Conservation (phyloP, 2,113 vertebrate species). For the Caranx melampygus region DNA sequence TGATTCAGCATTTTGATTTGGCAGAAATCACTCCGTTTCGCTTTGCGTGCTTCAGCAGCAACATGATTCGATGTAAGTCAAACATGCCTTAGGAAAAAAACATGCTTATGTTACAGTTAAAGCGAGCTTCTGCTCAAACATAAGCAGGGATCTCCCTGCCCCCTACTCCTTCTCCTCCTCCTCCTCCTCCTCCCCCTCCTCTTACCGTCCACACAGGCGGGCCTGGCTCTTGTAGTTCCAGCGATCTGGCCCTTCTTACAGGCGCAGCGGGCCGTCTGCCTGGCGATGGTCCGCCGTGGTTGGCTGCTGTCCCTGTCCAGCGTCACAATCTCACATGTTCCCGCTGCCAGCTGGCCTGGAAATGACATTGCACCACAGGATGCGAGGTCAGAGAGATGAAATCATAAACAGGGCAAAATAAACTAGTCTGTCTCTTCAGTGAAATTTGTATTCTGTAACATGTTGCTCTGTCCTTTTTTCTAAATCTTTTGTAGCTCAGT, state of each 20-base stretch:
- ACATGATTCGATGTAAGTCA: conserved; percentile 7
- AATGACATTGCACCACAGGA: conserved; percentile 78
- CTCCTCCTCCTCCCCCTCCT: conserved; percentile 16
- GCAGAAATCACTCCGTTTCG: conserved; percentile 25
- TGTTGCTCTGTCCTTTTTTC: conserved; percentile 4
- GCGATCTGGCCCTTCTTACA: conserved; percentile 99
- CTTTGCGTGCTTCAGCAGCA: background rate
- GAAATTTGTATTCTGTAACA: conserved; percentile 10
- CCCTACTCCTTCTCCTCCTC: conserved; percentile 55
- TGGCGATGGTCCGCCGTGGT: conserved; percentile 96
- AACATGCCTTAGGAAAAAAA: conserved; percentile 30
- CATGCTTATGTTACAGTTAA: conserved; percentile 15
- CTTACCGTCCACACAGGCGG: conserved; percentile 99
- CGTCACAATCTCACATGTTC: conserved; percentile 98
- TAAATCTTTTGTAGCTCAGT: background rate
- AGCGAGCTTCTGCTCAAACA: background rate
- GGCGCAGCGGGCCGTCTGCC: conserved; percentile 98
- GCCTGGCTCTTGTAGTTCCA: conserved; percentile 96
- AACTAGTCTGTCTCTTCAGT: conserved; percentile 37
- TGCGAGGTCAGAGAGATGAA: conserved; percentile 62
- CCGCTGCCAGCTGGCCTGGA: conserved; percentile 98
- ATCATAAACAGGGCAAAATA: conserved; percentile 66
- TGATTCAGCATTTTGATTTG: conserved; percentile 21
- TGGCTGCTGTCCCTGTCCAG: conserved; percentile 98
- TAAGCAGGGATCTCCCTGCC: conserved; percentile 23